These are phyloP conservation scores for Cotesia glomerata DNA, from an alignment of 1,140 invertebrate species.

Conservation along the genomic window DNA sequence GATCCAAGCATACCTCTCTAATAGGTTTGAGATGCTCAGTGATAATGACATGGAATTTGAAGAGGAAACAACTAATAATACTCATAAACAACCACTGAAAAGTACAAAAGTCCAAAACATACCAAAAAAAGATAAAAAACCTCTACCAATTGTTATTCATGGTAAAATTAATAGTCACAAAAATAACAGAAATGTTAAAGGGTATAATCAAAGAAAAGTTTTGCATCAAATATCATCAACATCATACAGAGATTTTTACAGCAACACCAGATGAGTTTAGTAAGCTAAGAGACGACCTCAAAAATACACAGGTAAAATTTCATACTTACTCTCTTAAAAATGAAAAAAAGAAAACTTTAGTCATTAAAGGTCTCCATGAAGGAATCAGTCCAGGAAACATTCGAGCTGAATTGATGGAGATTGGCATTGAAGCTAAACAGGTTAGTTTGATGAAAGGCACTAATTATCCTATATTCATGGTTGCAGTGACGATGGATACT, in stretches of 20 bases:
- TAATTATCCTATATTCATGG: slow-evolving; percentile 28
- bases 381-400: slow-evolving; percentile 6
- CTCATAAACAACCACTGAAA: too few relatives aligned
- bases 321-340: slow-evolving; percentile 31
- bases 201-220: slow-evolving; percentile 27
- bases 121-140: slow-evolving; percentile 12
- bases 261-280: slow-evolving; percentile 6
- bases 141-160: slow-evolving; percentile 30
- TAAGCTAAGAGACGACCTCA: background rate
- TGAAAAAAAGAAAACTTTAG: slow-evolving; percentile 28
- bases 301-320: slow-evolving; percentile 23
- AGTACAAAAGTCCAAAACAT: too few relatives aligned
- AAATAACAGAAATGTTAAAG: slow-evolving; percentile 21
- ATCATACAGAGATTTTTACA: slow-evolving; percentile 25
- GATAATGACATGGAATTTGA: too few relatives aligned
- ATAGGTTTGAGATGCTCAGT: too few relatives aligned
- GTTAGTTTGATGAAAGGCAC: slow-evolving; percentile 31
- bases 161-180: slow-evolving; percentile 19
- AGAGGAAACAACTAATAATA: too few relatives aligned
- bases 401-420: slow-evolving; percentile 2
- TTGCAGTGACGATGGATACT: background rate
- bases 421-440: background rate
- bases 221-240: slow-evolving; percentile 27
- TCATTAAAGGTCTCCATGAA: slow-evolving; percentile 27
- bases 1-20: too few relatives aligned